Base-by-base conservation (phyloP, 1,140 invertebrate genomes). In the Eurosta solidaginis region DNA sequence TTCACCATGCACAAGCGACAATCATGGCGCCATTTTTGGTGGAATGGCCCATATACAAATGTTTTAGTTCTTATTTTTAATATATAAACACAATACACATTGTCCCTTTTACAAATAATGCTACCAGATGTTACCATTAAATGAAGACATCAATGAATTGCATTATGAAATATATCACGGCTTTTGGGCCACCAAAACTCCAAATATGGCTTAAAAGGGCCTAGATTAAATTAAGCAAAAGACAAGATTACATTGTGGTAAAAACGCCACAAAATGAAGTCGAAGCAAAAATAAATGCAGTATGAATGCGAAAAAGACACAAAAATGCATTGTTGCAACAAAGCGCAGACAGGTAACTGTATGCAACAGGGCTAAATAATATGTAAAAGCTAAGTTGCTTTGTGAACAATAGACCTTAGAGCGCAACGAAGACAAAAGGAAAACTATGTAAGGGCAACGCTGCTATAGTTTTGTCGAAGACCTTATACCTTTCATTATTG, bases 81-180 rank as follows among this genome's bases (percentile, higher is more conserved):
- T 29, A 27, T 17, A 20, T 63, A 20, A 22, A 25, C 25, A 0
- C 25, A 50, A 25, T 33, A 59, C 27, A 17, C 54, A 59, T 59
- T 59, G 54, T 59, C 33, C 33, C 27, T 17, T 2, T 5, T 33
- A 29, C n/a, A n/a, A 40, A 27, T 7, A 40, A 42, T 20, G n/a
- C n/a, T 40, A 40, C 59, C 59, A 68, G 59, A 20, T 68, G 59
- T 29, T 40, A 33, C n/a, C 7, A 47, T 42, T 79, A 83, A 85
- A 85, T 85, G 85, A 85, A 85, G 84, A 84, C 84, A 82, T 85
- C 82, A 79, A 54, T 50, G 73, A 74, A 85, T 83, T 85, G 84
- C 84, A 85, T 84, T 85, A 85, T 85, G 84, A 85, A 85, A 85
- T 85, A 85, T 84, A 85, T 85, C 84, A 85, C 84, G 82, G 82